Conservation (phyloP, 2,113 vertebrate genomes). For the Agelaius phoeniceus region DNA sequence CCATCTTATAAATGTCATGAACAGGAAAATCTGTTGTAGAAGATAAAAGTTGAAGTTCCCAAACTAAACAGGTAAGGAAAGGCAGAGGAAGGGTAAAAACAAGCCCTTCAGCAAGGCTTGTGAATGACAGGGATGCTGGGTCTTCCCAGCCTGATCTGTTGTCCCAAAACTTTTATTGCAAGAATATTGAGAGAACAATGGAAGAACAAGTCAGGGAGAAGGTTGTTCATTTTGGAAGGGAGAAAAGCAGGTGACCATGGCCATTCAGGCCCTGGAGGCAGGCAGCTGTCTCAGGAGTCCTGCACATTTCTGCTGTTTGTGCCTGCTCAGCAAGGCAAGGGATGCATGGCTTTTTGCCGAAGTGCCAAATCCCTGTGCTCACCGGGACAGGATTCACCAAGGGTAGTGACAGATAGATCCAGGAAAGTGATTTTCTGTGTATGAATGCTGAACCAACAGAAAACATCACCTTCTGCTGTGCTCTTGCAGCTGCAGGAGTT, state of each 20-base stretch:
- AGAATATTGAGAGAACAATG: background rate
- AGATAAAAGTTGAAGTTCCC: background rate
- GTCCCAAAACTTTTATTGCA: background rate
- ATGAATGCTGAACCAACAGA: background rate
- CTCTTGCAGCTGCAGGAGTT: background rate
- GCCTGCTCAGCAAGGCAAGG: background rate
- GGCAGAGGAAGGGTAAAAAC: background rate
- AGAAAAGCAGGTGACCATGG: background rate
- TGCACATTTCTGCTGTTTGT: background rate
- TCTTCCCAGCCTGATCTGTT: background rate
- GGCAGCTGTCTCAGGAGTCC: background rate
- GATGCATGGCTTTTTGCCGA: background rate
- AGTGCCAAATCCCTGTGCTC: background rate
- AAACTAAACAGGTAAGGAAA: background rate
- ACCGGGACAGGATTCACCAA: accelerated
- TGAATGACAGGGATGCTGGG: background rate
- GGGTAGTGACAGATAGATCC: background rate
- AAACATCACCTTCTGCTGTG: background rate
- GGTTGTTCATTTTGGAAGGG: accelerated
- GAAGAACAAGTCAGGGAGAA: background rate
- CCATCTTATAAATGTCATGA: background rate
- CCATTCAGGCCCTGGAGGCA: background rate
- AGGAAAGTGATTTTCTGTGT: background rate
- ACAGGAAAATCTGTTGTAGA: background rate
- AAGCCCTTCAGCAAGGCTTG: background rate